Percentiles rank a stretch among this genome's conserved stretches.
phyloP scores from a whole-genome alignment of 1,140 invertebrate species.

The Hycleus phaleratus region DNA sequence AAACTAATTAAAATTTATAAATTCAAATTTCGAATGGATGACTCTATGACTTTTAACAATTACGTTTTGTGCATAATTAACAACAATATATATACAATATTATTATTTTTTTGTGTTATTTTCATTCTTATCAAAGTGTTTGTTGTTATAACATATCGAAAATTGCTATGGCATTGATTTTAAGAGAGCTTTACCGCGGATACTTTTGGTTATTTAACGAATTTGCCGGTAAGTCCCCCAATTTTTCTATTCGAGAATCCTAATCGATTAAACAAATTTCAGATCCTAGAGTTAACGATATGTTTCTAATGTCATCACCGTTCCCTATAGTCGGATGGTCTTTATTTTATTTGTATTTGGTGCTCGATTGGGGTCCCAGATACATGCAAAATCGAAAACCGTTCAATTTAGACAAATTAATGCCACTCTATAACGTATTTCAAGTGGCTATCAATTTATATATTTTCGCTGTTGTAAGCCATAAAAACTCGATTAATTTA shows the following conservation, averaged over 20 bases:
- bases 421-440: slow-evolving; percentile 68
- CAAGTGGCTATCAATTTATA: slow-evolving; percentile 52
- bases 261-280: neutral
- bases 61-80: too few relatives aligned
- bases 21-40: too few relatives aligned
- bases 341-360: slow-evolving; percentile 19
- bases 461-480: slow-evolving; percentile 23
- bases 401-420: slow-evolving; percentile 56
- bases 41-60: too few relatives aligned
- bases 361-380: slow-evolving; percentile 20
- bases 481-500: neutral
- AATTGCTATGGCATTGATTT: slow-evolving; percentile 17
- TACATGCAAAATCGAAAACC: slow-evolving; percentile 27
- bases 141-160: too few relatives aligned
- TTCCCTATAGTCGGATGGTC: slow-evolving; percentile 10
- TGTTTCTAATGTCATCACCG: slow-evolving; percentile 16
- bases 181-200: slow-evolving; percentile 19
- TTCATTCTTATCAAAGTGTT: too few relatives aligned
- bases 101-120: too few relatives aligned
- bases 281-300: slow-evolving; percentile 22
- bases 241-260: neutral
- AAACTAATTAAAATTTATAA: too few relatives aligned
- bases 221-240: slow-evolving; percentile 12
- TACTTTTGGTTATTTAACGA: slow-evolving; percentile 24
- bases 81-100: too few relatives aligned